These are phyloP conservation scores for Brachyhypopomus gauderio DNA, from an alignment of 2,113 vertebrate genomes.

Conservation along the genomic window DNA sequence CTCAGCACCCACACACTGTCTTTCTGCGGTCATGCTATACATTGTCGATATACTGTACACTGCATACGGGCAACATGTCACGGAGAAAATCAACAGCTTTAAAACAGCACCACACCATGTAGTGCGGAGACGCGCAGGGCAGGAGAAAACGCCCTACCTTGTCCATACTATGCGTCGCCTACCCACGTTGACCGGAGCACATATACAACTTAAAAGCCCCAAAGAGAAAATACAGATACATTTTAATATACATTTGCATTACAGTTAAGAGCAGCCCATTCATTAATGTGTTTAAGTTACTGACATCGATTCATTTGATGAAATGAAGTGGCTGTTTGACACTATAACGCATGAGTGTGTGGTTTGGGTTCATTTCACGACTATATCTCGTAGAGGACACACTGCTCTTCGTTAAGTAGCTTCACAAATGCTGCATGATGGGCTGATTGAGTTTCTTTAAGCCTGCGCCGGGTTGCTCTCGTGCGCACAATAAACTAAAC, in stretches of 20 bases:
- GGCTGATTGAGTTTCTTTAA: too few species aligned
- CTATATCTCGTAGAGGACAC: too few species aligned
- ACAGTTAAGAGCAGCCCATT: not conserved
- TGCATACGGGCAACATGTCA: not conserved
- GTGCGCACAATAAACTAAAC: not conserved
- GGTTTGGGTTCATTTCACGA: too few species aligned
- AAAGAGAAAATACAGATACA: slow-evolving; percentile 17
- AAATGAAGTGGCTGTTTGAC: not conserved
- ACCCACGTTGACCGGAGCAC: slow-evolving; percentile 28
- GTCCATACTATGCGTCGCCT: slow-evolving; percentile 53
- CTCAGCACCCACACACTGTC: not conserved
- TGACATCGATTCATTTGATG: not conserved
- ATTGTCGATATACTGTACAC: not conserved
- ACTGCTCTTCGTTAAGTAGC: too few species aligned
- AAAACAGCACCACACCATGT: slow-evolving; percentile 42
- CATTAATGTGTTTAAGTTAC: not conserved
- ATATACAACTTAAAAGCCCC: slow-evolving; percentile 39
- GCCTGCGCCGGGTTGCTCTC: too few species aligned
- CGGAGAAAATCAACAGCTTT: slow-evolving; percentile 7
- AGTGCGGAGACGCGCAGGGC: slow-evolving; percentile 52
- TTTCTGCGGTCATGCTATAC: not conserved
- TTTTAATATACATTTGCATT: not conserved
- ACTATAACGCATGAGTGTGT: not conserved
- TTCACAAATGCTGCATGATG: too few species aligned
- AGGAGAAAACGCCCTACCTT: slow-evolving; percentile 80